Evolutionary conservation across 2,888 invertebrate genomes (phyloP).

Genomic region (Chalcosyrphus nemorum): DNA sequence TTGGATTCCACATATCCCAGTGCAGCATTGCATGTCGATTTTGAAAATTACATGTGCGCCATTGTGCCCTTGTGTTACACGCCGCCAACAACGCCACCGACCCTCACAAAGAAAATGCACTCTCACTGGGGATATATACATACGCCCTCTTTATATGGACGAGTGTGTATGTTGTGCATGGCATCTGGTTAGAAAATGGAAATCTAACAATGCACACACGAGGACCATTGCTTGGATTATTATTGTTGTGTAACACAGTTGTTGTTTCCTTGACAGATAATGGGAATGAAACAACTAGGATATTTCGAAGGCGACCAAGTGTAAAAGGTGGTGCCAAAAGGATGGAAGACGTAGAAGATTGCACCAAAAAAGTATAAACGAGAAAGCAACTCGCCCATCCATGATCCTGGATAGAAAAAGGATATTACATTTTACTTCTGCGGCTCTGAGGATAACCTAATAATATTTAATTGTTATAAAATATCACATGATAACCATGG

Average conservation of each 20-base stretch:
- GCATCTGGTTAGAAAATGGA: conserved; percentile 61
- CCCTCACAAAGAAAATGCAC: conserved; percentile 13
- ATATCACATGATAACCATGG: conserved; percentile 17
- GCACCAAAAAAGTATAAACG: background rate
- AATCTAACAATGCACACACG: conserved; percentile 47
- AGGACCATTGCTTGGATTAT: conserved; percentile 33
- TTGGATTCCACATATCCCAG: conserved; percentile 53
- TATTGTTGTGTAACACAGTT: conserved; percentile 40
- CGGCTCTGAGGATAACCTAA: conserved; percentile 60
- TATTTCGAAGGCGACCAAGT: conserved; percentile 25
- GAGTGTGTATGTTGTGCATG: background rate
- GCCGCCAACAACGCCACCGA: conserved; percentile 16
- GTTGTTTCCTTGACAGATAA: conserved; percentile 32
- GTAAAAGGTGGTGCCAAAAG: conserved; percentile 14
- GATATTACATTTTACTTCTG: conserved; percentile 59
- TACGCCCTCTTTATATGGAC: background rate
- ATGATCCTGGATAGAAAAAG: conserved; percentile 30
- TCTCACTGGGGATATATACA: background rate
- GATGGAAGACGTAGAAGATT: conserved; percentile 18
- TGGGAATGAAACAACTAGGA: background rate
- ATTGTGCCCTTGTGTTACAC: conserved; percentile 66
- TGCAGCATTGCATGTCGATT: conserved; percentile 70
- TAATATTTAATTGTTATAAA: conserved; percentile 70
- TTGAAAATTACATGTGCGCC: conserved; percentile 71
- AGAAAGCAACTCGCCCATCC: background rate